Evolutionary conservation across 2,888 invertebrate species (phyloP).

Genomic region (Pristionchus entomophagus): DNA sequence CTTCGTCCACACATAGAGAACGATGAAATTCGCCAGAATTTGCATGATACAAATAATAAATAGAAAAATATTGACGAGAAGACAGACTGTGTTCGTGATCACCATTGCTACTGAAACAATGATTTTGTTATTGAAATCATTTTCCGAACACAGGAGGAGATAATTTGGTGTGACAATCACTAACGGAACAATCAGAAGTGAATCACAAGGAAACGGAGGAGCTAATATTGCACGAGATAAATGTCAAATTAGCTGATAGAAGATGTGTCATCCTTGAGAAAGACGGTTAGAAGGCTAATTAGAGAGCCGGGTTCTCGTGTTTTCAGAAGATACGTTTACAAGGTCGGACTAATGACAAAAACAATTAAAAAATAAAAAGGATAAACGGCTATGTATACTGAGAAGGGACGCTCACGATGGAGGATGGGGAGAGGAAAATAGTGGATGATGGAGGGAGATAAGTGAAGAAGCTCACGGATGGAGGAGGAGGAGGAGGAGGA

Average conservation of each 20-base stretch:
- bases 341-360: neutral
- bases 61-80: constrained; percentile 43
- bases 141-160: too few relatives aligned
- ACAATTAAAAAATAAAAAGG: neutral
- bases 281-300: neutral
- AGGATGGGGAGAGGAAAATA: neutral
- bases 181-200: neutral
- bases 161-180: neutral
- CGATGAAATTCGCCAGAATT: constrained; percentile 53
- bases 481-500: neutral
- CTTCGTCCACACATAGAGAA: constrained; percentile 52
- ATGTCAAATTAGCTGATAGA: neutral
- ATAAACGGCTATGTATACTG: neutral
- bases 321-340: neutral
- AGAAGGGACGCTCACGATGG: neutral
- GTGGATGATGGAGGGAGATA: neutral
- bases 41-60: constrained; percentile 50
- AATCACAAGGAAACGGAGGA: neutral
- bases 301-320: too few relatives aligned
- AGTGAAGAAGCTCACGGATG: neutral
- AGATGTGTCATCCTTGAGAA: neutral
- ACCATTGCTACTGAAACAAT: neutral
- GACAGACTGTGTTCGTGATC: constrained; percentile 33
- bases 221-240: neutral
- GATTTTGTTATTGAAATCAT: neutral